phyloP scores from a whole-genome alignment of 2,888 invertebrate genomes.

The Cheilosia grossa region DNA sequence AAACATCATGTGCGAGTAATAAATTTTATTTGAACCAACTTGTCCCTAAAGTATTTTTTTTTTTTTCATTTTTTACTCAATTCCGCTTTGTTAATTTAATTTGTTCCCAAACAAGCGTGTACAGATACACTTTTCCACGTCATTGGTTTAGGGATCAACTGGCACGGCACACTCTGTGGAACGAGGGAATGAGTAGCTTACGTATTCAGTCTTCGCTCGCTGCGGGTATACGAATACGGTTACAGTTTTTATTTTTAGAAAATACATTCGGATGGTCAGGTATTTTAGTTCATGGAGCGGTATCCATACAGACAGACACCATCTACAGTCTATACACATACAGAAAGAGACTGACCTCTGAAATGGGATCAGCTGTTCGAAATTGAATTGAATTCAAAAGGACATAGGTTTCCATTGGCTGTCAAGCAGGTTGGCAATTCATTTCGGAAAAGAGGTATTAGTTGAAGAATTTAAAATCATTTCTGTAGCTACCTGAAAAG shows the following conservation, averaged over 20 bases:
- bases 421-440: constrained; percentile 35
- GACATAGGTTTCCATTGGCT: constrained; percentile 41
- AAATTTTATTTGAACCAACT: constrained; percentile 68
- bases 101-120: constrained; percentile 66
- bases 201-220: constrained; percentile 10
- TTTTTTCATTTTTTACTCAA: constrained; percentile 43
- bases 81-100: constrained; percentile 69
- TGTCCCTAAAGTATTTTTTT: constrained; percentile 65
- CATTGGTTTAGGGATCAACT: constrained; percentile 62
- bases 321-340: background rate
- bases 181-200: background rate
- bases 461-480: constrained; percentile 4
- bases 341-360: background rate
- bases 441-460: background rate
- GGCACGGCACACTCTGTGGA: constrained; percentile 5
- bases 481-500: background rate
- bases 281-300: background rate
- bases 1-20: constrained; percentile 63
- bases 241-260: constrained; percentile 29
- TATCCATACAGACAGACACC: background rate
- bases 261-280: constrained; percentile 16
- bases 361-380: constrained; percentile 57
- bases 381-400: constrained; percentile 52
- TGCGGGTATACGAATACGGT: constrained; percentile 2
- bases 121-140: constrained; percentile 66